These are phyloP conservation scores for Eulemur macaco DNA, from an alignment of 2,113 vertebrate genomes.

Conservation along the genomic window DNA sequence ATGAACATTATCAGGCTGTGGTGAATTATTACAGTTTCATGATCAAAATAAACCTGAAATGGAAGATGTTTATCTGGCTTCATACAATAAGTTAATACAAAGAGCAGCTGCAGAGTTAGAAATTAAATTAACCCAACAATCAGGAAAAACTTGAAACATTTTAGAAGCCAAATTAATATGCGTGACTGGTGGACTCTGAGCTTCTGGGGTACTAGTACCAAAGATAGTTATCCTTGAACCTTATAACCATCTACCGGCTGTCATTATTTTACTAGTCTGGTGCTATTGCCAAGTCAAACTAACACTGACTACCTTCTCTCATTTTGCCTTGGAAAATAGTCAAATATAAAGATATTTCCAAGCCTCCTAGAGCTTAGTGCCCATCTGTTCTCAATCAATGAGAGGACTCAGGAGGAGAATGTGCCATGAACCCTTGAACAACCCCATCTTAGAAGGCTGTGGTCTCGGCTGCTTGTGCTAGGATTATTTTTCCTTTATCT, in stretches of 20 bases:
- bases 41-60: background rate
- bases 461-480: background rate
- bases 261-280: background rate
- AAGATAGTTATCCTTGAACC: background rate
- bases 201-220: background rate
- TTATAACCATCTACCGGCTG: background rate
- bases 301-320: background rate
- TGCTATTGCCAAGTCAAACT: background rate
- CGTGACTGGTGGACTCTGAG: background rate
- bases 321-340: constrained; percentile 14
- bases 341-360: background rate
- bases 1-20: background rate
- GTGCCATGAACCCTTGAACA: background rate
- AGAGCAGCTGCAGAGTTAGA: background rate
- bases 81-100: background rate
- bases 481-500: background rate
- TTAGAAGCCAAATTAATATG: background rate
- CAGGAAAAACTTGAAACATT: background rate
- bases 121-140: background rate
- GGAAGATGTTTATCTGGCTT: background rate
- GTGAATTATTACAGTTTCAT: background rate
- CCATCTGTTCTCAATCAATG: constrained; percentile 40
- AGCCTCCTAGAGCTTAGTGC: background rate
- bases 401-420: background rate
- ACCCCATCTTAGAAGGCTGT: background rate